Base-by-base conservation (phyloP, 2,797 vertebrate genomes). In the Lagodon rhomboides region DNA sequence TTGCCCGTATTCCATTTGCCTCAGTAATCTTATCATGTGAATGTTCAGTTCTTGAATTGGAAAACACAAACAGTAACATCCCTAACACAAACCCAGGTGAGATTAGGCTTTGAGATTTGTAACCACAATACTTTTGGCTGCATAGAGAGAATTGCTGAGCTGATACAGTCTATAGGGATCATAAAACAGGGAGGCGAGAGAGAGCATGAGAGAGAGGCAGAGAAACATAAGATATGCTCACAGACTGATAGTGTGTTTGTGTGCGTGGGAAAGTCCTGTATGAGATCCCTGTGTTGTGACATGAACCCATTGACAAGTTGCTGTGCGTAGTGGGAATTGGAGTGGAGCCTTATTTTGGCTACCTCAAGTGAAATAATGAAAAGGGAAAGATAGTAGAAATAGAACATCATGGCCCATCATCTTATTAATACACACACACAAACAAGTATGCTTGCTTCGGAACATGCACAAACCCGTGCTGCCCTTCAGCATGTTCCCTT, bases 1-100 rank as follows among this genome's bases (percentile, higher is more conserved):
- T 70, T 20, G 7, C 12, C 27, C 54, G 23, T 75, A 79, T 83
- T 49, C 41, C 54, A 86, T 89, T 67, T 85, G 74, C 77, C 53
- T 86, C 73, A 56, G 84, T 90, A 83, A 92, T 94, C 85, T 81
- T 88, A 84, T 91, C 86, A 85, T 77, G 63, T 55, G 70, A 83
- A 56, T 87, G 71, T 84, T 90, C 68, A 60, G 79, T 55, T 64
- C 76, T 59, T 70, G 83, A 81, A 85, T 75, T 86, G 85, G 73
- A 83, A 89, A 89, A 87, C 76, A 84, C 2, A 44, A 77, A 60
- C 69, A 46, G 67, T 55, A 47, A 67, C 64, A 53, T 84, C 51
- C 41, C 27, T 65, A 84, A 85, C 82, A 76, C 55, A 73, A 82
- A 53, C 55, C 56, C 41, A 61, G 66, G 81, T 82, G 69, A 86